Evolutionary conservation across 2,888 invertebrate species (phyloP).

Genomic region (Drosophila subsilvestris): DNA sequence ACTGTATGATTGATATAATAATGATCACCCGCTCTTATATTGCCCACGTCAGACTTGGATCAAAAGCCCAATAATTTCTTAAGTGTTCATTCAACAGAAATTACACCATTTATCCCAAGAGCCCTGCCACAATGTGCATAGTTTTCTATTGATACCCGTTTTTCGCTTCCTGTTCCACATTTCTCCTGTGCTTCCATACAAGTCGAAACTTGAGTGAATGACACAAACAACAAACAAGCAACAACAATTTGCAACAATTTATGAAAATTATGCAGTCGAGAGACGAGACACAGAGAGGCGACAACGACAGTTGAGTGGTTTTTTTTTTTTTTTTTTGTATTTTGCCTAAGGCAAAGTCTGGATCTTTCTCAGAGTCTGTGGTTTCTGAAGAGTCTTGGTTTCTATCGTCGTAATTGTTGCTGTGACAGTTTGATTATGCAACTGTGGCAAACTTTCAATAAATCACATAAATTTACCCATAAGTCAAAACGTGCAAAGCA

Average conservation of each 20-base stretch:
- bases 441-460: constrained; percentile 57
- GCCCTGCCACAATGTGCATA: constrained; percentile 1
- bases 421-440: constrained; percentile 71
- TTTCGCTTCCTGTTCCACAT: constrained; percentile 23
- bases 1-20: not conserved
- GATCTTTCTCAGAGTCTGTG: constrained; percentile 14
- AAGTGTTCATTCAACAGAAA: constrained; percentile 3
- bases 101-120: constrained; percentile 4
- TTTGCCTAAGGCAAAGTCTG: not conserved
- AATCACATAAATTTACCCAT: constrained; percentile 58
- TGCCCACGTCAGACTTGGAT: constrained; percentile 13
- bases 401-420: constrained; percentile 64
- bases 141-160: constrained; percentile 7
- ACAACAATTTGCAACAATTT: constrained; percentile 73
- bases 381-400: constrained; percentile 12
- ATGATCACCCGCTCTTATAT: not conserved
- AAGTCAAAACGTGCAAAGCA: constrained; percentile 44
- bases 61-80: constrained; percentile 2
- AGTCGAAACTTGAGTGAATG: constrained; percentile 45
- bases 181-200: not conserved
- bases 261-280: constrained; percentile 63
- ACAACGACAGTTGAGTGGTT: constrained; percentile 19
- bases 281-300: constrained; percentile 21
- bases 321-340: not conserved
- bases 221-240: constrained; percentile 48